Evolutionary conservation across 1,140 invertebrate species (phyloP), one percentile per base, ranked within the genome.

Genomic region (Aphelinus certus): DNA sequence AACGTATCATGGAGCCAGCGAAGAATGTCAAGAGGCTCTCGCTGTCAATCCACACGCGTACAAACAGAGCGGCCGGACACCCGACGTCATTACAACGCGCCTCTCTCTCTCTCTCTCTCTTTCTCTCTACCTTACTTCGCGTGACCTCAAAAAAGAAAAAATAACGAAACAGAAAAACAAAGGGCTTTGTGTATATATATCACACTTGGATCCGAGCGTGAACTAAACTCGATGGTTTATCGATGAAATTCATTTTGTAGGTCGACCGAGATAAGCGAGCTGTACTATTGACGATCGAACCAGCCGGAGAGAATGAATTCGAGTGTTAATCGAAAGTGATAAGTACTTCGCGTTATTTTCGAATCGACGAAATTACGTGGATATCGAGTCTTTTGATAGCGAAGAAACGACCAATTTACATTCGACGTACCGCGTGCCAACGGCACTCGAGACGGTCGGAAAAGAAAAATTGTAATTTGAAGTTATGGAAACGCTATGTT

Each of bases 1-100:
- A 7, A 26, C 7, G 47, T 51, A 9, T 49, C 9, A 57, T 4
- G 26, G 26, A 26, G 26, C 4, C 46, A 3, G 2, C 26, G 10
- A 71, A 71, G 55, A 71, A 76, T 65, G 60, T 64, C 57, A 67
- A 74, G 64, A 68, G 51, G 63, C 42, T 10, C 58, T 65, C 51
- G 7, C 48, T 68, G 57, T 68, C 65, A 49, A 45, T 64, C 62
- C 46, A n/a, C 10, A 5, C 43, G 26, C 26, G 46, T 53, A 53
- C 9, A 6, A 6, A 53, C 51, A 53, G 9, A n/a, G 26, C 43
- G 43, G 26, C 1, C 58, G 51, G 4, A 53, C 9, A 53, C 51
- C 51, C n/a, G 26, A 48, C 67, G 46, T 56, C 57, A 49, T n/a
- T 7, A 42, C 3, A 48, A 51, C 26, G 26, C 51, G 43, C 51